These are phyloP conservation scores for Calyptomena viridis DNA, from an alignment of 2,113 vertebrate species.

Conservation along the genomic window DNA sequence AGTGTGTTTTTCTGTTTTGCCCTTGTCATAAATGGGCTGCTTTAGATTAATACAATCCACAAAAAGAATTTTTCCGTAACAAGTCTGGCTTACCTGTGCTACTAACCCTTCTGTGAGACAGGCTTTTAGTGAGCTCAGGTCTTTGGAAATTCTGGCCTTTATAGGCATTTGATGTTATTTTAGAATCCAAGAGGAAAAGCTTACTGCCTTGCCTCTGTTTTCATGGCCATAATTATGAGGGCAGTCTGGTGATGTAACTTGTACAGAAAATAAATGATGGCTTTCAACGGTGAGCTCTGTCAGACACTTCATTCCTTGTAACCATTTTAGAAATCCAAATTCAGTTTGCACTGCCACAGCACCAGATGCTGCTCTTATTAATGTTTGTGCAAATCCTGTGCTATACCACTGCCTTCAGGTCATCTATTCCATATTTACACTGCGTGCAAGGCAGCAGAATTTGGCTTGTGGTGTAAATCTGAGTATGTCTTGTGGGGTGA, in stretches of 20 bases:
- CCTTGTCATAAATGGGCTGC: background rate
- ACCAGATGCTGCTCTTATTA: slow-evolving; percentile 14
- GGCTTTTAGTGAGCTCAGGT: slow-evolving; percentile 4
- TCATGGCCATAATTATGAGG: slow-evolving; percentile 44
- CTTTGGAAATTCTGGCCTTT: slow-evolving; percentile 46
- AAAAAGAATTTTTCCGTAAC: background rate
- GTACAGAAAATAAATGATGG: slow-evolving; percentile 52
- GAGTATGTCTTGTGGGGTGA: background rate
- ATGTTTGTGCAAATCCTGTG: background rate
- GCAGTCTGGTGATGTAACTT: slow-evolving; percentile 35
- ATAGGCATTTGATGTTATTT: slow-evolving; percentile 39
- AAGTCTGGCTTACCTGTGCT: background rate
- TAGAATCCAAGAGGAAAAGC: slow-evolving; percentile 47
- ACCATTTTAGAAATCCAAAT: slow-evolving; percentile 43
- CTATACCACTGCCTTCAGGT: background rate
- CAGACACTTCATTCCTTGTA: background rate
- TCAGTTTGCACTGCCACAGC: background rate
- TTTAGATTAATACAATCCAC: background rate
- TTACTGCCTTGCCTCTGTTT: slow-evolving; percentile 49
- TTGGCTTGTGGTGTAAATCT: rapidly evolving
- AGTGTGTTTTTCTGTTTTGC: background rate
- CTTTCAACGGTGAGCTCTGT: slow-evolving; percentile 24
- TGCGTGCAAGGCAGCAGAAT: background rate
- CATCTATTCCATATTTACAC: background rate
- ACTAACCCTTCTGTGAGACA: background rate